Evolutionary conservation across 2,797 vertebrate species (phyloP).

Genomic region (Acipenser oxyrinchus): DNA sequence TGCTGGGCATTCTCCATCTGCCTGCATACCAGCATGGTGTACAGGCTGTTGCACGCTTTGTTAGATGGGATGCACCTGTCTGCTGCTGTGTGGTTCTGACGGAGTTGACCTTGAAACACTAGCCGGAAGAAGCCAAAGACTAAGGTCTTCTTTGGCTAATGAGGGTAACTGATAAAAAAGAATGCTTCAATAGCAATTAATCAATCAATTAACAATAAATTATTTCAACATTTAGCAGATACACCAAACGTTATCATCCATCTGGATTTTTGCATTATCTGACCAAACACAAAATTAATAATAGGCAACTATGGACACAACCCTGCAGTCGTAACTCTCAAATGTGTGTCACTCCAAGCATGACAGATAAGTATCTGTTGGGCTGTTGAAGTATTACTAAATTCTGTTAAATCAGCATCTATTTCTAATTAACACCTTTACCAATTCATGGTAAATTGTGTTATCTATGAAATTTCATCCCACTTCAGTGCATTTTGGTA

Average conservation of each 20-base stretch:
- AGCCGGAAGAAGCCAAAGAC: constrained; percentile 14
- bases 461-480: no score
- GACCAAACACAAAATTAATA: constrained; percentile 26
- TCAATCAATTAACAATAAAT: background rate
- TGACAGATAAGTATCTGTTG: no score
- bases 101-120: constrained; percentile 36
- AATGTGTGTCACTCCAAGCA: no score
- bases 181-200: constrained; percentile 17
- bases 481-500: no score
- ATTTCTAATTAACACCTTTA: no score
- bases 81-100: background rate
- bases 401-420: no score
- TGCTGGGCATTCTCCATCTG: constrained; percentile 24
- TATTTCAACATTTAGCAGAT: background rate
- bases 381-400: no score
- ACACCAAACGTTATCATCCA: constrained; percentile 11
- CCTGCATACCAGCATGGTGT: constrained; percentile 31
- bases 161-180: constrained; percentile 42
- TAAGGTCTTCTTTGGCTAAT: constrained; percentile 42
- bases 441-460: no score
- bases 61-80: background rate
- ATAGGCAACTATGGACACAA: background rate
- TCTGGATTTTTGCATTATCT: constrained; percentile 24
- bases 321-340: no score
- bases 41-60: constrained; percentile 1